Conservation (phyloP, 2,888 invertebrate species). For the Dione vanillae region DNA sequence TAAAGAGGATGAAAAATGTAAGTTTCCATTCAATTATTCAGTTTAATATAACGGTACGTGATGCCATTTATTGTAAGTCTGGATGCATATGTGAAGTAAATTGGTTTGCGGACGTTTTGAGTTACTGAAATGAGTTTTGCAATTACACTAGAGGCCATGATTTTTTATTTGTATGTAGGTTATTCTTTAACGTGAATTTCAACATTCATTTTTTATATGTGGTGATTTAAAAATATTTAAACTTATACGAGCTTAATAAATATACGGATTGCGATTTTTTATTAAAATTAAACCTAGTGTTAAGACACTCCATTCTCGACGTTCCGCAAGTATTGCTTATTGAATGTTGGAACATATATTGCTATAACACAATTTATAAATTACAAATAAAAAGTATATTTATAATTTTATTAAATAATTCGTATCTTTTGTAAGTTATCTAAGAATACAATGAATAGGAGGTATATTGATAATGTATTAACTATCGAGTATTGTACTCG, state of each 20-base stretch:
- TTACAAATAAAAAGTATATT: no score
- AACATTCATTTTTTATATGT: not conserved
- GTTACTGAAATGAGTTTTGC: conserved; percentile 15
- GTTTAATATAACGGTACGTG: conserved; percentile 8
- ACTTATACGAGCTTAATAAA: no score
- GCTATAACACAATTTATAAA: not conserved
- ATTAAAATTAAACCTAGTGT: no score
- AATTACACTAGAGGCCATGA: conserved; percentile 8
- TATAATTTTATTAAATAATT: not conserved
- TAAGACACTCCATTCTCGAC: no score
- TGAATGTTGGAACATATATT: no score
- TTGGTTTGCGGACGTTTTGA: conserved; percentile 4
- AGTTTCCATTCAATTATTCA: not conserved
- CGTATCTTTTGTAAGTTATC: not conserved
- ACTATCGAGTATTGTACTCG: conserved; percentile 7
- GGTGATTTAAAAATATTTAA: not conserved
- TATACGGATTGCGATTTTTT: no score
- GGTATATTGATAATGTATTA: conserved; percentile 5
- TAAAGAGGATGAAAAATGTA: not conserved
- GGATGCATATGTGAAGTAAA: conserved; percentile 4
- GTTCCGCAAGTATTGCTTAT: no score
- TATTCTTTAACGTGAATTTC: not conserved
- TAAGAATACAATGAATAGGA: conserved; percentile 3
- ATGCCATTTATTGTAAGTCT: conserved; percentile 4
- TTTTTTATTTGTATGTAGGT: not conserved